Base-by-base conservation (phyloP, 1,140 invertebrate genomes). In the Neomicropteryx cornuta region DNA sequence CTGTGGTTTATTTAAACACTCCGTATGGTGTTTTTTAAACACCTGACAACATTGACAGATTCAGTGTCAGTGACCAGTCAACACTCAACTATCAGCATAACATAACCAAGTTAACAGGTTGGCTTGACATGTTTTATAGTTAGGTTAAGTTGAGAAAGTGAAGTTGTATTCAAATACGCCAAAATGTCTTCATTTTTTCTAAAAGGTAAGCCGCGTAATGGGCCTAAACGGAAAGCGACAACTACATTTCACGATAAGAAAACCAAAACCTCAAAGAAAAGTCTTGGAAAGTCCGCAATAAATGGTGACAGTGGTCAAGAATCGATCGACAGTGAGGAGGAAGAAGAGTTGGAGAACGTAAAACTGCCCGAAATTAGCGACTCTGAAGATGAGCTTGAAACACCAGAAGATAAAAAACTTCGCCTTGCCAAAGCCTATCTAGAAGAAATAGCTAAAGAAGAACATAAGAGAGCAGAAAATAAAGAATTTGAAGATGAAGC, bases 341-440 rank as follows among this genome's bases (percentile, higher is more conserved):
- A 68, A 48, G 41, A 65, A 19, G 62, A 70, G 42, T 52, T 67
- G 39, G 64, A 68, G 48, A 41, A 65, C 20, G 59, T 68, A 16
- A 62, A 73, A 38, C 59, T 68, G 39, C 66, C 68, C 18, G 71
- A 72, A 23, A 61, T 66, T 2, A 72, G 70, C 27, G 73, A 70
- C 32, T 75, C 72, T 5, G 75, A 79, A 38, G 80, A 81, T 45
- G 81, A 87, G 41, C 70, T 81, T 41, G 79, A 85, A 57, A 95
- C 88, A 5, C 77, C 83, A 1, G 87, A 94, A 57, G 85, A 94
- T 51, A 94, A 94, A 54, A 84, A 85, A 50, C 47, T 97, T 22
- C 70, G 87, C 22, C 62, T 95, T 41, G 88, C 90, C 1, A 93
- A 93, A 56, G 75, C 87, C 56, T 92, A 93, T 67, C 66, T 97